Percentiles rank a stretch among this genome's conserved stretches.
phyloP scores from a whole-genome alignment of 2,113 vertebrate genomes.

The Hepsetus odoe region DNA sequence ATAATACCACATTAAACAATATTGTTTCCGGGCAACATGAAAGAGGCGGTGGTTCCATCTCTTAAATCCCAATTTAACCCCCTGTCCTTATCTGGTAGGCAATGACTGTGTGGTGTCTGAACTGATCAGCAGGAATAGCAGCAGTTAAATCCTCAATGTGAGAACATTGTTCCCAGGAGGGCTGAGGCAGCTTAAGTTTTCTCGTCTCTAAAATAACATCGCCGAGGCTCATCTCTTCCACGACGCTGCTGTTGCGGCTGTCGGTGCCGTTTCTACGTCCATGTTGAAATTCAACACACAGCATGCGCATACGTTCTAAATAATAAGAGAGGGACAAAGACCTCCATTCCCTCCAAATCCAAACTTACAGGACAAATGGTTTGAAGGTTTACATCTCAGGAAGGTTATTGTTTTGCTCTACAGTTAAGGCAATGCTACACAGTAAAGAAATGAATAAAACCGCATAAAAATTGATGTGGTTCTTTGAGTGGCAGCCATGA shows the following conservation, averaged over 20 bases:
- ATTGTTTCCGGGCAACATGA: no score
- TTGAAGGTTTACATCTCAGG: not conserved
- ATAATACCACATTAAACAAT: no score
- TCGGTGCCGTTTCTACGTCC: not conserved
- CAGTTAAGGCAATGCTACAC: not conserved
- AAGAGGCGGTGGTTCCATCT: no score
- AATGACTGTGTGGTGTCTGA: not conserved
- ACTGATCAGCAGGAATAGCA: not conserved
- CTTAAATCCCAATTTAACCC: not conserved
- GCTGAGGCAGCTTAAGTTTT: not conserved
- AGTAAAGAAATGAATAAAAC: not conserved
- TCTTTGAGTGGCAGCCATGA: not conserved
- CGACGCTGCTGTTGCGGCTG: not conserved
- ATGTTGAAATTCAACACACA: constrained; percentile 15
- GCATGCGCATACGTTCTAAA: no score
- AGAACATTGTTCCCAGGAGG: not conserved
- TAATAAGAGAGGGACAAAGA: no score
- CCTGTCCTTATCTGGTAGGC: not conserved
- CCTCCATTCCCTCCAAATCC: not conserved
- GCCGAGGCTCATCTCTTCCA: not conserved
- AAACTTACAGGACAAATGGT: not conserved
- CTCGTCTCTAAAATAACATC: constrained; percentile 6
- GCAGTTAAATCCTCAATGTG: not conserved
- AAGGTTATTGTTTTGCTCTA: not conserved
- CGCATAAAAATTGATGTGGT: not conserved